These are phyloP conservation scores for Mamestra brassicae DNA, from an alignment of 2,888 invertebrate genomes.

Conservation along the genomic window DNA sequence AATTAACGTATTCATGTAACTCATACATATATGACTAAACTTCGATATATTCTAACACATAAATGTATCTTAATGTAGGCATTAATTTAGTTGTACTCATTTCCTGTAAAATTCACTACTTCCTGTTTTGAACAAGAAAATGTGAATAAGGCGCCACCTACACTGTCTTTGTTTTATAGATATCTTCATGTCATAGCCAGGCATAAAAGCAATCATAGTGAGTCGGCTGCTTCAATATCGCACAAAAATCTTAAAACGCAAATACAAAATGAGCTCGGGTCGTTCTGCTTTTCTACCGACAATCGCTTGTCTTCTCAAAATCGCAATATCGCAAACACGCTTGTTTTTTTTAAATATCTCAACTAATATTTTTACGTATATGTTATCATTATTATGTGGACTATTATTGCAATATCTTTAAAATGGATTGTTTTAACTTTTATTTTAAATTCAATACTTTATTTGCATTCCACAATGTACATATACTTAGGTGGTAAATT, in stretches of 20 bases:
- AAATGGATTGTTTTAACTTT: too few relatives aligned
- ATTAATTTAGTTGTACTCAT: slow-evolving; percentile 72
- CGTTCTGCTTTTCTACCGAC: too few relatives aligned
- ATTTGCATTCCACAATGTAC: too few relatives aligned
- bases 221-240: not conserved
- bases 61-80: slow-evolving; percentile 62
- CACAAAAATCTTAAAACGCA: not conserved
- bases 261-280: not conserved
- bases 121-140: not conserved
- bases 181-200: not conserved
- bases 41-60: slow-evolving; percentile 58
- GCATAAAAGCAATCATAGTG: not conserved
- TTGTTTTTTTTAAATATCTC: too few relatives aligned
- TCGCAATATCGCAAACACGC: too few relatives aligned
- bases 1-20: slow-evolving; percentile 36
- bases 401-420: too few relatives aligned
- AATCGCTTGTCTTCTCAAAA: too few relatives aligned
- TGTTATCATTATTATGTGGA: too few relatives aligned
- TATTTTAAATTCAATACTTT: too few relatives aligned
- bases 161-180: not conserved
- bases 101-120: slow-evolving; percentile 66
- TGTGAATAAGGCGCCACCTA: not conserved
- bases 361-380: too few relatives aligned
- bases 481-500: too few relatives aligned
- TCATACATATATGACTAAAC: slow-evolving; percentile 46